Evolutionary conservation across 1,140 invertebrate genomes (phyloP).

Genomic region (Nautilus pompilius): DNA sequence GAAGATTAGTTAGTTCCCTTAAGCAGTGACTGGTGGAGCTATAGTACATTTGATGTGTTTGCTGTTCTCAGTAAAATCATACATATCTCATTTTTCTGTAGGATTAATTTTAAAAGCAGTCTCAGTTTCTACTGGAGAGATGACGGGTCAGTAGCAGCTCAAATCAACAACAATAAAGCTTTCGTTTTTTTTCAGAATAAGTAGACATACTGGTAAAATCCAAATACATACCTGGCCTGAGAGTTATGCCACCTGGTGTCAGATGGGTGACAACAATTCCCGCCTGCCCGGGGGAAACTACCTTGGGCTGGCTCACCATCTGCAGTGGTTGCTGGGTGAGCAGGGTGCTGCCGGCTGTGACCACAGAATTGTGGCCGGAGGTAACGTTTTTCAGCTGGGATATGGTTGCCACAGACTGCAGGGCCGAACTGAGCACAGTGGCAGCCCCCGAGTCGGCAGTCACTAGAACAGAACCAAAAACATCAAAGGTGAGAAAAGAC

Average conservation of each 20-base stretch:
- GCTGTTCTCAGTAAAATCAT: too few species aligned
- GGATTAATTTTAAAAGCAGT: too few species aligned
- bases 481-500: too few species aligned
- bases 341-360: background rate
- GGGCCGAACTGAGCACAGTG: background rate
- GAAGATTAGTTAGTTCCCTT: too few species aligned
- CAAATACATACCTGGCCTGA: conserved; percentile 33
- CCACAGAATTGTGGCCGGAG: background rate
- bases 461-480: background rate
- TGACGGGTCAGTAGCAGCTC: too few species aligned
- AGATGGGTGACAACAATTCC: conserved; percentile 43
- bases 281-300: conserved; percentile 31
- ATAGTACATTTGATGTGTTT: too few species aligned
- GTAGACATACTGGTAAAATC: too few species aligned
- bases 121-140: too few species aligned
- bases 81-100: too few species aligned
- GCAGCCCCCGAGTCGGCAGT: background rate
- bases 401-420: background rate
- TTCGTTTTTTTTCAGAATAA: too few species aligned
- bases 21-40: too few species aligned
- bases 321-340: conserved; percentile 3
- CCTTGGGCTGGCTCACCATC: conserved; percentile 23
- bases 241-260: conserved; percentile 28
- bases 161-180: too few species aligned
- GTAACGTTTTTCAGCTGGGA: background rate